Evolutionary conservation across 1,140 invertebrate species (phyloP).

Genomic region (Drosophila pachea): DNA sequence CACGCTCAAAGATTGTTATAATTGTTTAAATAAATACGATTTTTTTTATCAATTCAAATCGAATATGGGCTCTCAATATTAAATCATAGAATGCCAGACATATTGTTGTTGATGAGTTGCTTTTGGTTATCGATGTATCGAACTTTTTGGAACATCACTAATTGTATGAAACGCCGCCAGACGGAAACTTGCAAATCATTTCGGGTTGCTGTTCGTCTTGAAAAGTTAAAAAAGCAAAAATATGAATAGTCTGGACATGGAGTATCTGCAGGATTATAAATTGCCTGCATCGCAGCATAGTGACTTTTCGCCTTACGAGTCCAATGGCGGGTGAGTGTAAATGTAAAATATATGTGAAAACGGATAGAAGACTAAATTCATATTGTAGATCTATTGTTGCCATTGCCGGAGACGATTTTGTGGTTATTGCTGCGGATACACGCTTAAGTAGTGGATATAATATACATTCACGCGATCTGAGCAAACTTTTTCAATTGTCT

Average conservation of each 20-base stretch:
- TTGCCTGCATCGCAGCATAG: slow-evolving; percentile 82
- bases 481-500: slow-evolving; percentile 90
- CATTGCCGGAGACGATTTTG: slow-evolving; percentile 95
- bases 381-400: slow-evolving; percentile 88
- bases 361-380: background rate
- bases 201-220: slow-evolving; percentile 34
- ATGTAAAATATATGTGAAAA: slow-evolving; percentile 5
- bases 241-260: slow-evolving; percentile 58
- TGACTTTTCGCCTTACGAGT: slow-evolving; percentile 87
- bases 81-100: background rate
- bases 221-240: slow-evolving; percentile 22
- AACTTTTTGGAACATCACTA: slow-evolving; percentile 3
- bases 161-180: slow-evolving; percentile 49
- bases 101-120: background rate
- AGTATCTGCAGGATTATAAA: slow-evolving; percentile 84
- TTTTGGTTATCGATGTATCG: slow-evolving; percentile 22
- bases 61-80: slow-evolving; percentile 8
- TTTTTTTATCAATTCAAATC: slow-evolving; percentile 26
- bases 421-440: slow-evolving; percentile 92
- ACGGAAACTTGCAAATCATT: slow-evolving; percentile 73
- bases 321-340: slow-evolving; percentile 85
- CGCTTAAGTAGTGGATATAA: slow-evolving; percentile 94
- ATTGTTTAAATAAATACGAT: slow-evolving; percentile 41
- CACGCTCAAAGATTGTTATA: slow-evolving; percentile 52
- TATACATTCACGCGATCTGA: slow-evolving; percentile 92